A percentile compares a stretch with the other conserved stretches of the same genome.
phyloP scores from a whole-genome alignment of 1,140 invertebrate species.

The Drosophila insularis region DNA sequence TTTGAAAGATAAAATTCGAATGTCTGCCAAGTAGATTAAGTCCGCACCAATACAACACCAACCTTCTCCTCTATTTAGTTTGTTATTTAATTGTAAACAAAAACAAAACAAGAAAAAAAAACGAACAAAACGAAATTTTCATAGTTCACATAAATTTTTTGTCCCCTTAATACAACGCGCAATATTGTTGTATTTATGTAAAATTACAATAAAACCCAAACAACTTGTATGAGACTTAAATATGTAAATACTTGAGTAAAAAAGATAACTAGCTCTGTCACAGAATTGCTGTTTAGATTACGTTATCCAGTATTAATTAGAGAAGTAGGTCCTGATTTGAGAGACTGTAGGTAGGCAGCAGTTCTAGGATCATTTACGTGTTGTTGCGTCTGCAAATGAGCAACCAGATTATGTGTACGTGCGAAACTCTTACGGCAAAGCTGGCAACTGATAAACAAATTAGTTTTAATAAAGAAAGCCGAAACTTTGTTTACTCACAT shows the following conservation, averaged over 20 bases:
- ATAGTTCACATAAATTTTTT: constrained; percentile 10
- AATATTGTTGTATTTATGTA: constrained; percentile 47
- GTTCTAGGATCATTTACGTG: constrained; percentile 70
- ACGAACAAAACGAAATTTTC: constrained; percentile 3
- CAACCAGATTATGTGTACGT: constrained; percentile 72
- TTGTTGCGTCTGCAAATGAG: constrained; percentile 74
- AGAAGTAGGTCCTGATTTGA: constrained; percentile 24
- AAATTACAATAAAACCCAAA: constrained; percentile 55
- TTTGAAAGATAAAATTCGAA: constrained; percentile 81
- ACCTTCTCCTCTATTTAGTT: constrained; percentile 38
- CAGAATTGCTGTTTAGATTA: neutral
- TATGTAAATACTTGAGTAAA: neutral
- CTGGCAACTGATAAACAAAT: constrained; percentile 46
- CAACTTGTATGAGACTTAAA: constrained; percentile 42
- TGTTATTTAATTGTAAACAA: constrained; percentile 77
- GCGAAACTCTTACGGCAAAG: constrained; percentile 74
- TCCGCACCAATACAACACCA: constrained; percentile 37
- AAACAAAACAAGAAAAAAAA: constrained; percentile 21
- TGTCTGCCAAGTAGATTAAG: constrained; percentile 63
- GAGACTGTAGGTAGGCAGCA: constrained; percentile 35
- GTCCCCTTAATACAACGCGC: constrained; percentile 23
- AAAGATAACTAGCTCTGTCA: neutral
- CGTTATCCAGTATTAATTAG: neutral
- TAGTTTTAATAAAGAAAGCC: too few species aligned
- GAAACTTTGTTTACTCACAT: constrained; percentile 27